Evolutionary conservation across 2,113 vertebrate genomes (phyloP), one percentile per base, ranked within the genome.

Genomic region (Origma solitaria): DNA sequence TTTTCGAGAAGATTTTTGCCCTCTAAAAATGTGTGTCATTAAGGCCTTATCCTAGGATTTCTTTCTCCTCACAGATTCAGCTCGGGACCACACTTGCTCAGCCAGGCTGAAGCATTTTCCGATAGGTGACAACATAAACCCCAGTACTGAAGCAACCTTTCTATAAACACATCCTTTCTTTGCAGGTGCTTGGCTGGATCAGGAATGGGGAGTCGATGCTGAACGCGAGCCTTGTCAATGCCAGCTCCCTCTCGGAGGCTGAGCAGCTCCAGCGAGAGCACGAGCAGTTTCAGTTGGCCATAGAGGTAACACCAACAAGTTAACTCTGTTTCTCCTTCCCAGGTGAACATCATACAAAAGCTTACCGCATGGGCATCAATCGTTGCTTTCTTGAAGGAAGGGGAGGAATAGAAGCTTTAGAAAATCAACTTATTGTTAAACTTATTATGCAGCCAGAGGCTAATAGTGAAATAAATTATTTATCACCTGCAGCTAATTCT

Each of bases 171-270:
- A 21, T 93, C 47, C 66, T 71, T 8, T 94, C 72, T 86, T 84
- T 75, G 33, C 98, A 99, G 99, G 99, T 99, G 82, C 97, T 99
- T 84, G 99, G 99, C 82, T 99, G 99, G 99, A 99, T 99, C 86
- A 98, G 99, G 92, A 99, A 99, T 6, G 99, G 99, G 44, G 99
- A 99, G 96, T 99, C 99, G 1, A 99, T 99, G 99, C 97, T 99
- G 92, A 99, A 99, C 0, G 99, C 99, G 79, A 99, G 99, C 97
- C 98, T 99, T 79, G 99, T 99, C 97, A 99, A 99, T 1, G 99
- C 99, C 37, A 99, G 99, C 96, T 99, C 99, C 10, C 98, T 99
- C 90, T 99, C 99, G 0, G 99, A 99, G 97, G 99, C 99, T 3
- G 99, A 99, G 96, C 99, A 99, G 96, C 98, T 99, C 66, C 99